phyloP scores from a whole-genome alignment of 2,113 vertebrate species.

The Tychaedon coryphoeus region DNA sequence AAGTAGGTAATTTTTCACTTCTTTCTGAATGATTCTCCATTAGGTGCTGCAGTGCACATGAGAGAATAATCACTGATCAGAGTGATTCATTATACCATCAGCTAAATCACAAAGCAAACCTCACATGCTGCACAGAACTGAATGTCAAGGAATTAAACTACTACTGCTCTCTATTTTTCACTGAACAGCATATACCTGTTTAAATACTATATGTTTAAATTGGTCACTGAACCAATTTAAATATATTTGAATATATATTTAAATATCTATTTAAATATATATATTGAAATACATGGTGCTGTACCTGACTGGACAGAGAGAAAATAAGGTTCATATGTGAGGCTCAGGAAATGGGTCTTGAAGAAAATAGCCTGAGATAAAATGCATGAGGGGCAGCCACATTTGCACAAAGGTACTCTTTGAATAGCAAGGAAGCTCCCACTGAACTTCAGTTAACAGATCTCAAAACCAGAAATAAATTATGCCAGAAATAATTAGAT shows the following conservation, averaged over 20 bases:
- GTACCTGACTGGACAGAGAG: neutral
- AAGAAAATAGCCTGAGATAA: neutral
- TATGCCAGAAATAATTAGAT: neutral
- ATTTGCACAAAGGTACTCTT: neutral
- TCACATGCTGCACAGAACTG: neutral
- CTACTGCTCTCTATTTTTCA: neutral
- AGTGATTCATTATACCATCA: neutral
- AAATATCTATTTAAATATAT: no score
- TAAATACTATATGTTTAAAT: neutral
- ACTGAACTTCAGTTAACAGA: neutral
- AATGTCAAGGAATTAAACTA: neutral
- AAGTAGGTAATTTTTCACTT: neutral
- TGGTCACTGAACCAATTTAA: neutral
- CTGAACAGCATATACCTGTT: rapidly evolving
- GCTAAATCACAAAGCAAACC: neutral
- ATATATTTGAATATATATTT: no score
- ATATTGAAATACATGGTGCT: no score
- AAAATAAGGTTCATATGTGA: neutral
- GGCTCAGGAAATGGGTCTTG: neutral
- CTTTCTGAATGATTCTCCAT: neutral
- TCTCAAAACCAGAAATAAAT: neutral
- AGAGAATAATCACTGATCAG: neutral
- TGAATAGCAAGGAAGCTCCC: neutral
- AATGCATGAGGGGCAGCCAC: neutral
- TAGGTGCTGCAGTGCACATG: neutral